Base-by-base conservation (phyloP, 2,888 invertebrate species). In the Mystacides longicornis region DNA sequence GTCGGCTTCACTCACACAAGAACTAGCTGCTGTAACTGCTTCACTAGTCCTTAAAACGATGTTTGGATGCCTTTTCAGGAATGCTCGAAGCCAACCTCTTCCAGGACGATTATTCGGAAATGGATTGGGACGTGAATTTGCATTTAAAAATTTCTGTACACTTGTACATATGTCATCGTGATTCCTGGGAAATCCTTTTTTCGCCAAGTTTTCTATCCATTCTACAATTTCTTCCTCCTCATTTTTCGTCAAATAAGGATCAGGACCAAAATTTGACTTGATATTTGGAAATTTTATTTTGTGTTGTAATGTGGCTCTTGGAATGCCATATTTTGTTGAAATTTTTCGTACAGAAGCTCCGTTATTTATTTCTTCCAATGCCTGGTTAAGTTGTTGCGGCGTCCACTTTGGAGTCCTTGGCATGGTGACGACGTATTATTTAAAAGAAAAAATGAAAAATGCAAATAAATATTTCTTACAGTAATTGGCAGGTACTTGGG, bases 91-190 rank as follows among this genome's bases (percentile, higher is more conserved):
- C 47, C 47, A 47, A 5, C 19, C 47, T 19, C 21, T 20, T 18
- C 47, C 47, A 5, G 47, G 19, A 7, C 21, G 18, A 20, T 47
- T 47, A 21, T 47, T 19, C 21, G 18, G 18, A 11, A 47, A 47
- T 19, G 47, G 47, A 47, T 47, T 47, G 2, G 47, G 47, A 20
- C 47, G 2, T 19, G 47, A 21, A 47, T 19, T 47, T 20, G 18
- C 3, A 5, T 2, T 47, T 18, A 47, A 47, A 5, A 47, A 47
- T n/a, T 7, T 5, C 21, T 47, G 47, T 20, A 47, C 47, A 20
- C 7, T 9, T 18, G 11, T 19, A n/a, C 21, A 21, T 9, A 47
- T 20, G 21, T 47, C 47, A 47, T 21, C 18, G 18, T 18, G 18
- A n/a, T 11, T 7, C 21, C 47, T 5, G 11, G 47, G 47, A 47